Evolutionary conservation across 1,140 invertebrate species (phyloP).

Genomic region (Megathymus violae): DNA sequence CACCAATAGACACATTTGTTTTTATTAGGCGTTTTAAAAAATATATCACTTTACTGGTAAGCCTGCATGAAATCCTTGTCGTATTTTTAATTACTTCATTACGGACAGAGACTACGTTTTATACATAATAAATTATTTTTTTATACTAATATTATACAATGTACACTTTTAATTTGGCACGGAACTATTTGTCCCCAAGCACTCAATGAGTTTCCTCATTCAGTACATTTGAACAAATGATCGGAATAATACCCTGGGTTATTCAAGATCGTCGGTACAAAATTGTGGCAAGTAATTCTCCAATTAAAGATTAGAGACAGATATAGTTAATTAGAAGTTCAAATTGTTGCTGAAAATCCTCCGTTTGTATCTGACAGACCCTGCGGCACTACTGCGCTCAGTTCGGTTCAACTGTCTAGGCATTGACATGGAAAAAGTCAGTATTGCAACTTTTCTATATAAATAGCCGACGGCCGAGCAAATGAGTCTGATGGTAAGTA

Average conservation of each 20-base stretch:
- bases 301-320: conserved; percentile 39
- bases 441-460: too few relatives aligned
- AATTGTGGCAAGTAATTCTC: conserved; percentile 24
- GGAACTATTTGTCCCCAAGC: not conserved
- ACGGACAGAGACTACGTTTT: too few relatives aligned
- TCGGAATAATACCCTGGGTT: conserved; percentile 8
- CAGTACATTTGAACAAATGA: conserved; percentile 12
- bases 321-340: conserved; percentile 38
- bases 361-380: conserved; percentile 38
- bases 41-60: too few relatives aligned
- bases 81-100: too few relatives aligned
- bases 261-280: conserved; percentile 27
- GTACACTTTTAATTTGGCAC: not conserved
- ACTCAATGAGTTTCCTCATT: not conserved
- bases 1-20: too few relatives aligned
- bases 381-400: conserved; percentile 10
- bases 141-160: too few relatives aligned
- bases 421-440: not conserved
- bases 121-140: too few relatives aligned
- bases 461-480: too few relatives aligned
- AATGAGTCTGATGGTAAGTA: too few relatives aligned
- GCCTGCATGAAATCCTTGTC: too few relatives aligned
- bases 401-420: conserved; percentile 6
- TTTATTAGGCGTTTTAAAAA: too few relatives aligned
- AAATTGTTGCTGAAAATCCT: conserved; percentile 34